Evolutionary conservation across 1,140 invertebrate genomes (phyloP).

Genomic region (Mylabris phalerata): DNA sequence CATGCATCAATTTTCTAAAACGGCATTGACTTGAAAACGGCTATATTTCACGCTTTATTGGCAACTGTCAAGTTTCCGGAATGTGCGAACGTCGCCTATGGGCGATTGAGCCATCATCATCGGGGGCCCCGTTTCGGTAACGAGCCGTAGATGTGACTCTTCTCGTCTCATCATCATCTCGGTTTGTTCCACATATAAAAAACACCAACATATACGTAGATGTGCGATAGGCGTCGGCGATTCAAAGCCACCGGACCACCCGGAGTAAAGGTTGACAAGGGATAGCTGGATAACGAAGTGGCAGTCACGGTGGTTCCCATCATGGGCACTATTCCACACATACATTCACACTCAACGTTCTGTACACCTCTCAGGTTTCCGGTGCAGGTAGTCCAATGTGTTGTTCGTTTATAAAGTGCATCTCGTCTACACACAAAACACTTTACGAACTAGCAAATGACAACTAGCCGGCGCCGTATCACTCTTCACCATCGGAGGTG

Average conservation of each 20-base stretch:
- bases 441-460: constrained; percentile 1
- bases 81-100: constrained; percentile 21
- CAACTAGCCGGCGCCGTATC: constrained; percentile 31
- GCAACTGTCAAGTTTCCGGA: constrained; percentile 5
- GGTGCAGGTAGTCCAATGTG: constrained; percentile 19
- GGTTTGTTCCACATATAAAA: no score
- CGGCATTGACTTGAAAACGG: neutral
- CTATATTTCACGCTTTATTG: constrained; percentile 1
- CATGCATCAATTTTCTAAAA: neutral
- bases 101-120: constrained; percentile 29
- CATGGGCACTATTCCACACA: neutral
- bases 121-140: constrained; percentile 21
- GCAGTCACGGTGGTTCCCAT: constrained; percentile 17
- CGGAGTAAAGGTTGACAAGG: constrained; percentile 27
- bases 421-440: neutral
- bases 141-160: constrained; percentile 16
- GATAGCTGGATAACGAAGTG: constrained; percentile 28
- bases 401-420: neutral
- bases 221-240: constrained; percentile 2
- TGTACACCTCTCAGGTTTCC: constrained; percentile 13
- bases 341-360: neutral
- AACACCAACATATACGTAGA: neutral
- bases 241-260: constrained; percentile 24
- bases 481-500: constrained; percentile 31
- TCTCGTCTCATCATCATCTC: no score